Evolutionary conservation across 2,888 invertebrate species (phyloP).

Genomic region (Hypsopygia costalis): DNA sequence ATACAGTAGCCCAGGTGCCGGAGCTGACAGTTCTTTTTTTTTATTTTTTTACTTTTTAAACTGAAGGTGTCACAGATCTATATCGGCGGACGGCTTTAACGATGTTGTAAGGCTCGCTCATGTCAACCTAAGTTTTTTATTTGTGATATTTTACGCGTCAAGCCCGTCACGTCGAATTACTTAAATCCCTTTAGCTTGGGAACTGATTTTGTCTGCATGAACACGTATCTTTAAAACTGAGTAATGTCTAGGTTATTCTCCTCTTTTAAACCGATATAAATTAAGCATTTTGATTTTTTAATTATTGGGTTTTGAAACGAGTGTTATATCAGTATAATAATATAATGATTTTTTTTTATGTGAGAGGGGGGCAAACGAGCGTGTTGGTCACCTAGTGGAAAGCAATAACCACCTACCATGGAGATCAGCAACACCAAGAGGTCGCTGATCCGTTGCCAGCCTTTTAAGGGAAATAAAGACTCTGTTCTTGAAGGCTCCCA

Average conservation of each 20-base stretch:
- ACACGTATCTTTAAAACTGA: slow-evolving; percentile 21
- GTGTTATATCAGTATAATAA: too few species aligned
- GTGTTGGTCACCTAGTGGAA: too few species aligned
- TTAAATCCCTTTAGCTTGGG: slow-evolving; percentile 65
- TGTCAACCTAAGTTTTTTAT: slow-evolving; percentile 58
- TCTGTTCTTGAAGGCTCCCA: too few species aligned
- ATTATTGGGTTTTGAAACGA: too few species aligned
- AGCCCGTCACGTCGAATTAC: slow-evolving; percentile 73
- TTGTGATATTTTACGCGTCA: slow-evolving; percentile 53
- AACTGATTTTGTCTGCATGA: slow-evolving; percentile 54
- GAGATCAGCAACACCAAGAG: too few species aligned
- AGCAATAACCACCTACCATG: too few species aligned
- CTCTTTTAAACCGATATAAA: neutral
- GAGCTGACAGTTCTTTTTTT: slow-evolving; percentile 46
- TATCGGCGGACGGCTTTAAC: slow-evolving; percentile 73
- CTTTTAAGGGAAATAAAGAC: too few species aligned
- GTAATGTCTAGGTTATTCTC: slow-evolving; percentile 8
- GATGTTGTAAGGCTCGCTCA: slow-evolving; percentile 65
- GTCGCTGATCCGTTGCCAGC: too few species aligned
- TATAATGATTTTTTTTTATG: too few species aligned
- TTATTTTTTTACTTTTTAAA: slow-evolving; percentile 35
- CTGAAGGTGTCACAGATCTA: slow-evolving; percentile 73
- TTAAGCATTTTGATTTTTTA: too few species aligned
- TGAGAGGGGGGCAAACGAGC: too few species aligned
- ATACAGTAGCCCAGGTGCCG: slow-evolving; percentile 69